Base-by-base conservation (phyloP, 2,113 vertebrate species). In the Podarcis raffonei region DNA sequence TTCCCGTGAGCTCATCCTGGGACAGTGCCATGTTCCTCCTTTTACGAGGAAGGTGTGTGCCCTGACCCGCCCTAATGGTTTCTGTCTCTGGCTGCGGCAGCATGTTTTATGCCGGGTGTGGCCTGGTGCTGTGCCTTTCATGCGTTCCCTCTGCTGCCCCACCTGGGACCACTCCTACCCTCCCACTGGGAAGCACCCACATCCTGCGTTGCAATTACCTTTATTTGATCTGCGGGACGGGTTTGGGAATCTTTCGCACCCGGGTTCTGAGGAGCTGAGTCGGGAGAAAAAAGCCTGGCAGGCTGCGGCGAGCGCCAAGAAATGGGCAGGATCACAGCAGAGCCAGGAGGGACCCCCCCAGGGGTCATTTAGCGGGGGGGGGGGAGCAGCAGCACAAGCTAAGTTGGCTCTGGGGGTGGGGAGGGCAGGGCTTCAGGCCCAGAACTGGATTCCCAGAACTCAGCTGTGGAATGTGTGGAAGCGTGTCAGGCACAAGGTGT, bases 91-190 rank as follows among this genome's bases (percentile, higher is more conserved):
- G 96, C 97, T 96, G 97, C 69, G 96, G 96, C 97, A 92, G 96
- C 97, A 92, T 97, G 97, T 97, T 97, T 97, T 97, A 97, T 74
- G 96, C 96, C 90, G 96, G 97, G 97, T 81, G 97, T 94, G 97
- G 97, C 94, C 48, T 87, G 72, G 92, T 89, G 96, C 95, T 94
- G 94, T 95, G 95, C 95, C 90, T 91, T 93, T 89, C 57, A 91
- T 89, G 90, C 88, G 87, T 93, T 94, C 93, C 91, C 92, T 94
- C 91, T 86, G 88, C 91, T 12, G 93, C 95, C 96, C 96, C 94
- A 96, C 96, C 97, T 94, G 59, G 92, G 95, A 96, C 95, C 96
- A 96, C 96, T 84, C 97, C 97, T 85, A 86, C 95, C 96, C 25
- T 91, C 95, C 96, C 94, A 95, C 96, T 95, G 96, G 96, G 96